These are phyloP conservation scores for Phylloscopus whistleri DNA, from an alignment of 2,113 vertebrate genomes.

Conservation along the genomic window DNA sequence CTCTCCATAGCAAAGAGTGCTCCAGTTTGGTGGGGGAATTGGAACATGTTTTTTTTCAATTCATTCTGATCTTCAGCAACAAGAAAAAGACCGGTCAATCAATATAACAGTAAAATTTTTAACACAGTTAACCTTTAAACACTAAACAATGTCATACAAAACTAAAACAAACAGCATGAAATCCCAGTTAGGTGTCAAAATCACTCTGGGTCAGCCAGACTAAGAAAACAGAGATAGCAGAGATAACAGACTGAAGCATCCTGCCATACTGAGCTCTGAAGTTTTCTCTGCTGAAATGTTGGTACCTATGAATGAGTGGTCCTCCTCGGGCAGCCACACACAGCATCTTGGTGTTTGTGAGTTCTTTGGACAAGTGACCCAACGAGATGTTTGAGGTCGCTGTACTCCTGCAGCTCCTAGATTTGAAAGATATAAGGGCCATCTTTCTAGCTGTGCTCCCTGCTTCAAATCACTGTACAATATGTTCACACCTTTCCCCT, in stretches of 20 bases:
- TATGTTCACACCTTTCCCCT: not conserved
- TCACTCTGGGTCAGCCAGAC: not conserved
- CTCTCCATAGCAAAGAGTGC: not conserved
- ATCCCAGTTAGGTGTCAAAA: not conserved
- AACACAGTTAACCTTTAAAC: constrained; percentile 33
- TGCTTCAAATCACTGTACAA: not conserved
- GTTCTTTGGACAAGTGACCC: not conserved
- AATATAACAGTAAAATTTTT: constrained; percentile 16
- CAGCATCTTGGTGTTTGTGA: not conserved
- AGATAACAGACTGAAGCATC: not conserved
- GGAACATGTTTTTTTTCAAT: not conserved
- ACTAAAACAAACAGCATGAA: constrained; percentile 13
- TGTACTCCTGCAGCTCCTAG: not conserved
- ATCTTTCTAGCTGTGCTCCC: not conserved
- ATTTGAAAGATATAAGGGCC: not conserved
- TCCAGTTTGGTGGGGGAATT: not conserved
- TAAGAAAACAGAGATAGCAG: not conserved
- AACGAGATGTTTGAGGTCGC: not conserved
- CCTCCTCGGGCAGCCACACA: not conserved
- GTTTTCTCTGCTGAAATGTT: not conserved
- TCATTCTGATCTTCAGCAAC: not conserved
- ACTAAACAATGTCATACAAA: constrained; percentile 6
- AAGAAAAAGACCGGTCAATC: not conserved
- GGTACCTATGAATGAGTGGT: not conserved
- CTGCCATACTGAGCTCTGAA: rapidly evolving